Percentiles rank a stretch among this genome's conserved stretches.
Conservation (phyloP, 2,797 vertebrate species). For the Hylomyscus alleni region DNA sequence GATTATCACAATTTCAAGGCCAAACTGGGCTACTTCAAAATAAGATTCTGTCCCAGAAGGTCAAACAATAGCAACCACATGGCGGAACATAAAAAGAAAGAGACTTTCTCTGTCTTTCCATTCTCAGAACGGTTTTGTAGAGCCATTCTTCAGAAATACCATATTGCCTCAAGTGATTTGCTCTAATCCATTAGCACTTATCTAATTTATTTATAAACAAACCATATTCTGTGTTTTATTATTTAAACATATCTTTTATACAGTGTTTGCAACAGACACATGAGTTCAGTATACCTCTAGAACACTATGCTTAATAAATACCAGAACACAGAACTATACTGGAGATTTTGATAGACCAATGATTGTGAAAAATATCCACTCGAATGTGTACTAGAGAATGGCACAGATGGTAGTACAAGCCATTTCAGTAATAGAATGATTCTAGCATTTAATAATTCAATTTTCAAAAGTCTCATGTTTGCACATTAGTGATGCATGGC, state of each 20-base stretch:
- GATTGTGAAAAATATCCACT: slow-evolving; percentile 84
- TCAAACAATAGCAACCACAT: background rate
- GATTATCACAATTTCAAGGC: too few relatives aligned
- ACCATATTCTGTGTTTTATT: slow-evolving; percentile 17
- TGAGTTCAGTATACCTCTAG: slow-evolving; percentile 70
- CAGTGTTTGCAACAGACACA: slow-evolving; percentile 50
- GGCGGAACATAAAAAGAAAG: background rate
- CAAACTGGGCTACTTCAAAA: background rate
- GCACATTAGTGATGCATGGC: slow-evolving; percentile 54
- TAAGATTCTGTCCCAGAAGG: background rate
- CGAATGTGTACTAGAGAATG: slow-evolving; percentile 75
- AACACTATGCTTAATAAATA: slow-evolving; percentile 70
- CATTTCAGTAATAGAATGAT: slow-evolving; percentile 75
- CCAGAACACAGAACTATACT: background rate
- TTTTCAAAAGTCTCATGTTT: slow-evolving; percentile 75
- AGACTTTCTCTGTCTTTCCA: background rate
- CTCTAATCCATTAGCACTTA: slow-evolving; percentile 7
- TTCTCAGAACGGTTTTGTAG: background rate
- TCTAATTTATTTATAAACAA: slow-evolving; percentile 38
- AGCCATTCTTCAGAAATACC: background rate
- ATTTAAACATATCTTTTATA: background rate
- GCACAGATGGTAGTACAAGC: slow-evolving; percentile 68
- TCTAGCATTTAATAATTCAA: slow-evolving; percentile 77
- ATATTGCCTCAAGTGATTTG: background rate
- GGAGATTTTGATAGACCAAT: slow-evolving; percentile 80